Evolutionary conservation across 2,888 invertebrate genomes (phyloP), one percentile per base, ranked within the genome.

Genomic region (Melipona bicolor): DNA sequence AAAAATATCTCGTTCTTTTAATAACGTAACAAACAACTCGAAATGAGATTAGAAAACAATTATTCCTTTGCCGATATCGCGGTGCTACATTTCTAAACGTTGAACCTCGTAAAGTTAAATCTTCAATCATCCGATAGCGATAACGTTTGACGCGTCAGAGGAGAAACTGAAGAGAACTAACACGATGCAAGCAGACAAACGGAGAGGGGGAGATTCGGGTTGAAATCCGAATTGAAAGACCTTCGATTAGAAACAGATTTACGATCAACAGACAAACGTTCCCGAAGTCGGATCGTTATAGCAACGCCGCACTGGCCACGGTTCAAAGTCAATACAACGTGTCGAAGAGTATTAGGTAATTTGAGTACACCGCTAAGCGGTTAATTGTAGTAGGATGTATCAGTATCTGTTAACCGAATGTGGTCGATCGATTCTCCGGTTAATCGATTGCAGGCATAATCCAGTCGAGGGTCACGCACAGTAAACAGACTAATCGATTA

Each of bases 381-480:
- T 89, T 88, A 88, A 89, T 88, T 88, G 89, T 84, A 88, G 78
- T 78, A 83, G 88, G 88, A 87, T 88, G 89, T 84, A 89, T 88
- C 85, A 78, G 81, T 88, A 85, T 85, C 89, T 88, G 88, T 87
- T 89, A 89, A 90, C 88, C 87, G 88, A 90, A 84, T 90, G 86
- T 79, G 88, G 89, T 88, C 85, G 88, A 89, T 90, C 87, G 84
- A 84, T 86, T 84, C 84, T 74, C 81, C 80, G 80, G 89, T 86
- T 88, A 89, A 89, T 90, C 89, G 89, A 90, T 88, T 84, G 86
- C 84, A 89, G 85, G 84, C 87, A 89, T 88, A 89, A 89, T 90
- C 88, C 88, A 88, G 86, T 81, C 81, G 79, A 79, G 86, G 85
- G 88, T 85, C 85, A 88, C 86, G 86, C 88, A 87, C 82, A 59